phyloP scores from a whole-genome alignment of 2,113 vertebrate genomes.

The Castor canadensis region DNA sequence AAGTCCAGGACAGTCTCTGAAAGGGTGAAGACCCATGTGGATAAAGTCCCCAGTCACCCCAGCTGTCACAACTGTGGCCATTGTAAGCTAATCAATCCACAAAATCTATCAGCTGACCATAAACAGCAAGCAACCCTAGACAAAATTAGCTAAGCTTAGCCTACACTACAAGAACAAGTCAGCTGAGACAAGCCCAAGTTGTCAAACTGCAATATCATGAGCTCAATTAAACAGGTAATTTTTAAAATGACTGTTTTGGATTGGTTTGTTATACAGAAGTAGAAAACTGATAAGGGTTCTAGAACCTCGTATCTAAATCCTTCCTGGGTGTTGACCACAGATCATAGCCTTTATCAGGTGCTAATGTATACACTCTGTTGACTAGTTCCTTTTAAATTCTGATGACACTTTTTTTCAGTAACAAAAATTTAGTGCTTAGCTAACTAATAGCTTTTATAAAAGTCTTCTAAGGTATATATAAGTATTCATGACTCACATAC shows the following conservation, averaged over 20 bases:
- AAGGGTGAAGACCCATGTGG: background rate
- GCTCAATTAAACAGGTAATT: background rate
- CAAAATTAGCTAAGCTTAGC: background rate
- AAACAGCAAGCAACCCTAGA: background rate
- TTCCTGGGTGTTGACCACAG: background rate
- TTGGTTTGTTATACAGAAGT: background rate
- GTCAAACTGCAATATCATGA: background rate
- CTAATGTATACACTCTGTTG: background rate
- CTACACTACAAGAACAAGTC: background rate
- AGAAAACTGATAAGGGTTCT: background rate
- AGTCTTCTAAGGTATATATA: background rate
- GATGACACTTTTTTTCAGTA: background rate
- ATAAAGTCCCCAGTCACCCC: background rate
- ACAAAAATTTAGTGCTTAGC: background rate
- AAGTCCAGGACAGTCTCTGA: background rate
- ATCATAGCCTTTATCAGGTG: background rate
- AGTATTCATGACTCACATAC: background rate
- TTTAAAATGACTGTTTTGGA: background rate
- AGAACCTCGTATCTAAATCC: background rate
- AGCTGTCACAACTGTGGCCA: background rate
- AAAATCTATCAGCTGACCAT: background rate
- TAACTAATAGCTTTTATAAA: background rate
- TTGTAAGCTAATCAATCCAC: background rate
- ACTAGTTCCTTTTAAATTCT: background rate
- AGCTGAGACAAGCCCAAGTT: background rate